Conservation (phyloP, 2,888 invertebrate genomes). For the Schizaphis graminum region DNA sequence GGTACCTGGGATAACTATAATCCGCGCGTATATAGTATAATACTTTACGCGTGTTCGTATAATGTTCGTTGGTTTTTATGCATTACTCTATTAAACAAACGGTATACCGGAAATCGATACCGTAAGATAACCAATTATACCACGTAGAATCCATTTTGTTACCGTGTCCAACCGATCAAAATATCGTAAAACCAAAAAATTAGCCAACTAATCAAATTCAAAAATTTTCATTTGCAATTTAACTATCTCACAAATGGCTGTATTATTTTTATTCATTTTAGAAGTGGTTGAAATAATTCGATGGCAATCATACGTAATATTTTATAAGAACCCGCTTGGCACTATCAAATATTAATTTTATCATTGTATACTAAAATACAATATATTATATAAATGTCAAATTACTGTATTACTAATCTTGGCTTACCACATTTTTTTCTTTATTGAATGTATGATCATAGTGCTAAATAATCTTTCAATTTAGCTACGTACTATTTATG, state of each 20-base stretch:
- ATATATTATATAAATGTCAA: neutral
- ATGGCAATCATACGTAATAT: neutral
- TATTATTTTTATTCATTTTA: neutral
- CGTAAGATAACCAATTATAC: neutral
- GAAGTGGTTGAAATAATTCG: neutral
- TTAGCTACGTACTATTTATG: neutral
- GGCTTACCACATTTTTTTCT: neutral
- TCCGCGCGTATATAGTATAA: neutral
- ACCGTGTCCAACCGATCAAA: neutral
- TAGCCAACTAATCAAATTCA: neutral
- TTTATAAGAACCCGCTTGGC: neutral
- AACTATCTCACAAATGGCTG: neutral
- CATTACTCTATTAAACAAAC: neutral
- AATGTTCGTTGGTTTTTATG: neutral
- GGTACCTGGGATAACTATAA: neutral
- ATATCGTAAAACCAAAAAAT: neutral
- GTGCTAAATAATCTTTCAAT: neutral
- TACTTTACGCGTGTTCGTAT: neutral
- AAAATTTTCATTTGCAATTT: neutral
- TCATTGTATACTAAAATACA: neutral
- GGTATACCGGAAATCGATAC: neutral
- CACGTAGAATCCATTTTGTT: neutral
- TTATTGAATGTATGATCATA: neutral
- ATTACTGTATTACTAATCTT: neutral
- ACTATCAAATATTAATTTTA: neutral